A percentile compares a stretch with the other conserved stretches of the same genome.
These are phyloP conservation scores for Vollenhovia emeryi DNA, from an alignment of 1,140 invertebrate species.

Conservation along the genomic window DNA sequence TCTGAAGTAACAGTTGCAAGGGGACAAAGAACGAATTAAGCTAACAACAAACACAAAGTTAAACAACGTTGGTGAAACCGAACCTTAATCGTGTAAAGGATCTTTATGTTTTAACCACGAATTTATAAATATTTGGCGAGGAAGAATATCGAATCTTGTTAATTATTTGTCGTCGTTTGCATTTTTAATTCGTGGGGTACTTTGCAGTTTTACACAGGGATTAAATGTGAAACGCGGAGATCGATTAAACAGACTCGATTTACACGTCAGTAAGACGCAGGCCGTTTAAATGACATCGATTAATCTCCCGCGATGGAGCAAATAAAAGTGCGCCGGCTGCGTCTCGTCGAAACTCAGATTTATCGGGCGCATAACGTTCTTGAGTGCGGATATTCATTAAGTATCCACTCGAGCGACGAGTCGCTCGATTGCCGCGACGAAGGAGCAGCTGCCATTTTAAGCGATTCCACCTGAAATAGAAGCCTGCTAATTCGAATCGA, in stretches of 20 bases:
- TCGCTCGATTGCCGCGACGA: not conserved
- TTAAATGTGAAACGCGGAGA: not conserved
- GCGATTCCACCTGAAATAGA: not conserved
- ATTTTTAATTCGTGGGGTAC: not conserved
- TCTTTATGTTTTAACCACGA: not conserved
- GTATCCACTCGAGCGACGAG: not conserved
- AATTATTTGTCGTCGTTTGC: not conserved
- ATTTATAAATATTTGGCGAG: not conserved
- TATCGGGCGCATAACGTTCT: conserved; percentile 2
- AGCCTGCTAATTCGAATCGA: conserved; percentile 34
- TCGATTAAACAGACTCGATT: conserved; percentile 20
- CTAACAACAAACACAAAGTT: no score
- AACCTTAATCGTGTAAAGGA: not conserved
- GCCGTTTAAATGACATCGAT: conserved; percentile 16
- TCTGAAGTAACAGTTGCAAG: no score
- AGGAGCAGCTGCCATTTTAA: conserved; percentile 31
- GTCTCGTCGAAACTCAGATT: conserved; percentile 37
- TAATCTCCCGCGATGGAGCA: not conserved
- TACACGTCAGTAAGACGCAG: not conserved
- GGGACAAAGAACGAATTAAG: no score
- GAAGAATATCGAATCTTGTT: not conserved
- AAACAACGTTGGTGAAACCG: no score
- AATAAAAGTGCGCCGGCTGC: not conserved
- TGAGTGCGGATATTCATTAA: conserved; percentile 28
- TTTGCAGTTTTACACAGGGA: not conserved